Percentiles rank a stretch among this genome's conserved stretches.
These are phyloP conservation scores for Campylorhamphus procurvoides DNA, from an alignment of 2,113 vertebrate species.

Conservation along the genomic window DNA sequence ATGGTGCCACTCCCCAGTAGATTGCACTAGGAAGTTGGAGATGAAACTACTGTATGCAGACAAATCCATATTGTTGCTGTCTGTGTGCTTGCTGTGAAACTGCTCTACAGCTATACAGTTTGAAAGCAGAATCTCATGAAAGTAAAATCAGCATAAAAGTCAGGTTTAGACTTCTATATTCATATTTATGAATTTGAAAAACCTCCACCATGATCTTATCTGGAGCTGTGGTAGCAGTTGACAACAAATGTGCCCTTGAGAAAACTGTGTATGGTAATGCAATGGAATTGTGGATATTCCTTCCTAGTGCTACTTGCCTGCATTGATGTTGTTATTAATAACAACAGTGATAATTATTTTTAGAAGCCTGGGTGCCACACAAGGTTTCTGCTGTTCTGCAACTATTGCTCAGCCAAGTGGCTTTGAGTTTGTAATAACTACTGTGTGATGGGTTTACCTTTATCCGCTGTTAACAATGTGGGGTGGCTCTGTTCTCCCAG, in stretches of 20 bases:
- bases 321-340: constrained; percentile 15
- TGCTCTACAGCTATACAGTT: constrained; percentile 59
- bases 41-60: constrained; percentile 43
- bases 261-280: background rate
- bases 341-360: constrained; percentile 4
- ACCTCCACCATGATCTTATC: constrained; percentile 66
- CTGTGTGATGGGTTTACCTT: background rate
- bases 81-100: constrained; percentile 35
- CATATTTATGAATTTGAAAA: constrained; percentile 76
- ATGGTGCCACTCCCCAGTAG: background rate
- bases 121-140: constrained; percentile 73
- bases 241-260: constrained; percentile 75
- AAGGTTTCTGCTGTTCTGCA: constrained; percentile 38
- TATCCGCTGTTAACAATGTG: background rate
- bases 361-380: constrained; percentile 10
- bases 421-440: constrained; percentile 5
- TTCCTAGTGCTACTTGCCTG: background rate
- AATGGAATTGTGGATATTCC: background rate
- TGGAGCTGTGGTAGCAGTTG: constrained; percentile 58
- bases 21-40: constrained; percentile 11
- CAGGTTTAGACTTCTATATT: constrained; percentile 68
- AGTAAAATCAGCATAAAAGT: constrained; percentile 73
- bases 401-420: constrained; percentile 2
- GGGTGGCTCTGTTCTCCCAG: background rate
- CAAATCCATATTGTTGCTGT: constrained; percentile 60